phyloP scores from a whole-genome alignment of 1,140 invertebrate species.

The Aphaenogaster rudis region DNA sequence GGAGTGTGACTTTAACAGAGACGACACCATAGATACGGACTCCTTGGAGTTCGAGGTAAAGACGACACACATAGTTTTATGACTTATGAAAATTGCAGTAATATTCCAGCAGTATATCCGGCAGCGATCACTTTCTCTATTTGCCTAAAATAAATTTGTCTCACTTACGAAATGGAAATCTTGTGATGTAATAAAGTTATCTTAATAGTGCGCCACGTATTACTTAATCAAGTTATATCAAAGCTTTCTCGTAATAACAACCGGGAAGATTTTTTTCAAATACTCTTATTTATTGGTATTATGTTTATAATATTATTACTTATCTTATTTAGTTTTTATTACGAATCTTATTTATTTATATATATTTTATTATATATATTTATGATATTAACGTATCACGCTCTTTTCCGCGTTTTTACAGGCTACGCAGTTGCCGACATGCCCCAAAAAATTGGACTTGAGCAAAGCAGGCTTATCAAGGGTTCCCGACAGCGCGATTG shows the following conservation, averaged over 20 bases:
- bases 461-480: constrained; percentile 82
- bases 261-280: background rate
- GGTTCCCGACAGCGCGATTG: constrained; percentile 83
- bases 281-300: background rate
- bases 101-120: background rate
- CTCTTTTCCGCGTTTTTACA: constrained; percentile 61
- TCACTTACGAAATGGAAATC: background rate
- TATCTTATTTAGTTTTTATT: background rate
- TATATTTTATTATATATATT: background rate
- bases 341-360: background rate
- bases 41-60: constrained; percentile 85
- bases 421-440: constrained; percentile 84
- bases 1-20: constrained; percentile 78
- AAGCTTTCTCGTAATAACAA: background rate
- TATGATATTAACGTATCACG: background rate
- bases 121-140: background rate
- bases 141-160: background rate
- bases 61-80: background rate
- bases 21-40: constrained; percentile 84
- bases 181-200: background rate
- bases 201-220: background rate
- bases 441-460: constrained; percentile 85
- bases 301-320: background rate
- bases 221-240: background rate
- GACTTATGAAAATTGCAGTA: background rate